phyloP scores from a whole-genome alignment of 2,113 vertebrate genomes.

The Candoia aspera region DNA sequence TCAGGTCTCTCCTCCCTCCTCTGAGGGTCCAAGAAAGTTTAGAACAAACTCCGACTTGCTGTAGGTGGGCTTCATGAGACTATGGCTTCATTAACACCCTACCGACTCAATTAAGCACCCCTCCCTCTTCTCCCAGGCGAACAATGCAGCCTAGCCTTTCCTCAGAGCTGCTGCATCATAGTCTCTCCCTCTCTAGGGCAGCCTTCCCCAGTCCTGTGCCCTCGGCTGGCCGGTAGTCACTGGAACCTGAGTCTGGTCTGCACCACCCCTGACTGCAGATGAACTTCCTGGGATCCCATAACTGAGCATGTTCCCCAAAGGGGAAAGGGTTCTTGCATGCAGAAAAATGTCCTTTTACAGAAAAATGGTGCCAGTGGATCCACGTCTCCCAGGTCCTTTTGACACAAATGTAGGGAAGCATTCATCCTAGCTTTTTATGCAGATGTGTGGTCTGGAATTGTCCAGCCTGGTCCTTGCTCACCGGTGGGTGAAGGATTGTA shows the following conservation, averaged over 20 bases:
- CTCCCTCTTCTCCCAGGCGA: background rate
- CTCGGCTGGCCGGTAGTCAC: background rate
- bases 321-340: background rate
- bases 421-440: background rate
- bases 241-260: background rate
- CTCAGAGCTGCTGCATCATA: background rate
- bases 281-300: background rate
- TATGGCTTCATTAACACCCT: background rate
- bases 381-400: background rate
- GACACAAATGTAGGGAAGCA: background rate
- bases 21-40: fast-evolving
- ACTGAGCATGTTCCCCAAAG: background rate
- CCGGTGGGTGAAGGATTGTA: too few relatives aligned
- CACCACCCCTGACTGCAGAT: background rate
- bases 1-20: background rate
- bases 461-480: background rate
- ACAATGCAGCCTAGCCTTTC: background rate
- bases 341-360: background rate
- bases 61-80: background rate
- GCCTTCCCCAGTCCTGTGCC: background rate
- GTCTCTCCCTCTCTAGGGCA: background rate
- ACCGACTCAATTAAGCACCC: background rate
- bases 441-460: background rate
- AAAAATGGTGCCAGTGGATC: background rate
- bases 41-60: background rate